Evolutionary conservation across 37 sponge, comb jelly and placozoan species (phyloP), one percentile per base, ranked within the genome.

Genomic region (Dysidea cf. avara): DNA sequence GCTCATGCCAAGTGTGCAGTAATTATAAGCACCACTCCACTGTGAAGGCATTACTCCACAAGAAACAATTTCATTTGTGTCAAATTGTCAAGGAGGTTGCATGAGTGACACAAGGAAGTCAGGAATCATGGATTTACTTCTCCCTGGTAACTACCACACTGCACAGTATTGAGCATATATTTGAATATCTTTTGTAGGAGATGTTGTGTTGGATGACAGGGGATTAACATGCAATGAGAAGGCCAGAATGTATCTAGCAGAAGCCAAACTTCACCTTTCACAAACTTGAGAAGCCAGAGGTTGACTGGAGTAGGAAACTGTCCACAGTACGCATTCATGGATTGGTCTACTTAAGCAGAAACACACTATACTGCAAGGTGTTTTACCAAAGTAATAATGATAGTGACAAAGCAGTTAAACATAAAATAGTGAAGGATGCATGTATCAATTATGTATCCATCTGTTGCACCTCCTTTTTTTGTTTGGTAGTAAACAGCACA

Each of bases 271-370:
- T n/a, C 82, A 74, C n/a, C 82, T 61, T 39, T 81, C 64, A 74
- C 58, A 22, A 81, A 52, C 64, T 81, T 0, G 62, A 69, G 7
- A 68, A 68, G 36, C 13, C 58, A 0, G 61, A 79, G 21, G 79
- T 79, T 25, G 74, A 81, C 49, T 71, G 36, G 61, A 68, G 70
- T 31, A 36, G 63, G n/a, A 59, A 75, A 26, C 53, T 83, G 61
- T 83, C 76, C 7, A 18, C 31, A 9, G 64, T 83, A 25, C 61
- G 76, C 20, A 74, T 83, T 17, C 75, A 83, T 39, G 76, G 22
- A 83, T 83, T 30, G 83, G 83, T n/a, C 39, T 83, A 17, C 70
- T 83, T 14, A 75, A 75, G 64, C 83, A 75, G 49, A 83, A 75
- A 56, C 68, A 61, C 43, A 83, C 69, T 4, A 83, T 83, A 33